phyloP scores from a whole-genome alignment of 2,113 vertebrate genomes.

The Spea bombifrons region DNA sequence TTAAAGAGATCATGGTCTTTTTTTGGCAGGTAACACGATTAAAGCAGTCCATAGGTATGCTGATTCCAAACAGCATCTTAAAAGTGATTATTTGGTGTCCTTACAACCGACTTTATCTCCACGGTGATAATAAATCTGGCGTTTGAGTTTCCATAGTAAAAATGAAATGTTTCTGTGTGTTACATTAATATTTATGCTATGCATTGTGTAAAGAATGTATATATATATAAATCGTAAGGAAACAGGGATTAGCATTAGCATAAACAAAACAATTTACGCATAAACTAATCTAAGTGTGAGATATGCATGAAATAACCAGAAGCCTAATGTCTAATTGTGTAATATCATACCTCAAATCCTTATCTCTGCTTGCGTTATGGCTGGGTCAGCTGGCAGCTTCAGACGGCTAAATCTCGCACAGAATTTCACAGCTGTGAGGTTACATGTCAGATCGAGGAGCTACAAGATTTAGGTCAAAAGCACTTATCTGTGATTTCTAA shows the following conservation, averaged over 20 bases:
- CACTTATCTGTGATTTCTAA: constrained; percentile 76
- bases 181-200: constrained; percentile 64
- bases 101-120: constrained; percentile 74
- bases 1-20: constrained; percentile 77
- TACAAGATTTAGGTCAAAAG: constrained; percentile 79
- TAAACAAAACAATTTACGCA: constrained; percentile 62
- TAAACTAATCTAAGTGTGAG: constrained; percentile 65
- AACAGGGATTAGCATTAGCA: constrained; percentile 61
- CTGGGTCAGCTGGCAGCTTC: constrained; percentile 74
- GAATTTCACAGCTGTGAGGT: constrained; percentile 73
- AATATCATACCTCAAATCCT: constrained; percentile 71
- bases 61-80: constrained; percentile 70
- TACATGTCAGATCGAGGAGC: constrained; percentile 68
- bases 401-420: constrained; percentile 70
- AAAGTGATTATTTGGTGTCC: constrained; percentile 76
- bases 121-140: constrained; percentile 63
- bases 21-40: constrained; percentile 79
- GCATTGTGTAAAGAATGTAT: constrained; percentile 54
- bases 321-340: constrained; percentile 76
- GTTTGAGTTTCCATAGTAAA: constrained; percentile 62
- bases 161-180: constrained; percentile 63
- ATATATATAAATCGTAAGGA: constrained; percentile 51
- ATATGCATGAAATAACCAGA: constrained; percentile 64
- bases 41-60: constrained; percentile 74
- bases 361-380: constrained; percentile 70